These are phyloP conservation scores for Zosterops pallidus DNA, from an alignment of 2,113 vertebrate genomes.

Conservation along the genomic window DNA sequence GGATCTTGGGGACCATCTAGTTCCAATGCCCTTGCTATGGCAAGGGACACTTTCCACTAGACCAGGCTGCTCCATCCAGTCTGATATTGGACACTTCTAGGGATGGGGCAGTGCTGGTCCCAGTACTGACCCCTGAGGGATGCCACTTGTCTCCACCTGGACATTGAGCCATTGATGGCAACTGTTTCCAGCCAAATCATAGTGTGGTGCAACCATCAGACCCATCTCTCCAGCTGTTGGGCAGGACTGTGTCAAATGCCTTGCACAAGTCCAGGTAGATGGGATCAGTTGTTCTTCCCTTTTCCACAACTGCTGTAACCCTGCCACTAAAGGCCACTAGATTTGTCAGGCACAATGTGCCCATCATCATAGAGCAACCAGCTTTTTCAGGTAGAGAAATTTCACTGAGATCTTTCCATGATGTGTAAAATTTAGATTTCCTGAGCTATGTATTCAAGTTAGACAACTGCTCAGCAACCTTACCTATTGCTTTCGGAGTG, in stretches of 20 bases:
- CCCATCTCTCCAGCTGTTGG: neutral
- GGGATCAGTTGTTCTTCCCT: neutral
- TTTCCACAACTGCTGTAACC: neutral
- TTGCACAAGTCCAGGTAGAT: neutral
- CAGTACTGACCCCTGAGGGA: neutral
- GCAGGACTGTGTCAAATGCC: neutral
- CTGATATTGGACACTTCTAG: neutral
- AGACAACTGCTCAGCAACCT: neutral
- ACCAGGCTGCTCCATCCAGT: neutral
- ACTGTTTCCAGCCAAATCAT: neutral
- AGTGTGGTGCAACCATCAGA: neutral
- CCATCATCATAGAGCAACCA: neutral
- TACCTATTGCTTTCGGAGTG: neutral
- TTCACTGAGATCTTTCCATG: neutral
- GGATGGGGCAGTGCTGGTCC: rapidly evolving
- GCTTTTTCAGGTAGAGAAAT: neutral
- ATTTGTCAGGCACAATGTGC: neutral
- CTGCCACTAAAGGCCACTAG: neutral
- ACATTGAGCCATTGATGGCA: neutral
- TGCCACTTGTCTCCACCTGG: neutral
- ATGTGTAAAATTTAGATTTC: neutral
- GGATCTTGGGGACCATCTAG: too few relatives aligned
- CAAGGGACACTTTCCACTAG: neutral
- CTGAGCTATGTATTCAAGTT: neutral
- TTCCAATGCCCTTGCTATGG: neutral